Evolutionary conservation across 2,113 vertebrate species (phyloP).

Genomic region (Oryzias melastigma): DNA sequence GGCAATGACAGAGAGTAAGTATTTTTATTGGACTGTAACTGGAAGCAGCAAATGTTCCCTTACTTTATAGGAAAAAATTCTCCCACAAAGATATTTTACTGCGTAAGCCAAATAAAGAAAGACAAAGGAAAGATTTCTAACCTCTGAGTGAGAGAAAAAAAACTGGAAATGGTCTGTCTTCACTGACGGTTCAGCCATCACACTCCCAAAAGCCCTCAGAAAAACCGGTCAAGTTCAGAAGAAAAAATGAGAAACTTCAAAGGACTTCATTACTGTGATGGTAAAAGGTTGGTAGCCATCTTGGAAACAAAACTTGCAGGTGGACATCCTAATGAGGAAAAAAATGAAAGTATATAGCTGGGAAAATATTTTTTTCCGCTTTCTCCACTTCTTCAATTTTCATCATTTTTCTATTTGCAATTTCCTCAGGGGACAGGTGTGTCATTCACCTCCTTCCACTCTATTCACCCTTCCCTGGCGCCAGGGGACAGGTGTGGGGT

Average conservation of each 20-base stretch:
- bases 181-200: neutral
- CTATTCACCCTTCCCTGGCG: slow-evolving; percentile 32
- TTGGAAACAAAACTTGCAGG: neutral
- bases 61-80: slow-evolving; percentile 47
- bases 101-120: slow-evolving; percentile 3
- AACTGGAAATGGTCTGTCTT: slow-evolving; percentile 13
- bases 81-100: slow-evolving; percentile 58
- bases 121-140: slow-evolving; percentile 9
- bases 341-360: neutral
- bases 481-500: slow-evolving; percentile 62
- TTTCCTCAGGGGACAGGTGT: slow-evolving; percentile 53
- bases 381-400: slow-evolving; percentile 12
- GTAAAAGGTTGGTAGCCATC: slow-evolving; percentile 19
- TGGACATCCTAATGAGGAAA: neutral
- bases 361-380: neutral
- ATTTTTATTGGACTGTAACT: slow-evolving; percentile 65
- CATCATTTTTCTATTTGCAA: slow-evolving; percentile 21
- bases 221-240: slow-evolving; percentile 22
- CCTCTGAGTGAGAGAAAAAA: slow-evolving; percentile 5
- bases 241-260: slow-evolving; percentile 28
- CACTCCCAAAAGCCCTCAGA: slow-evolving; percentile 13
- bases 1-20: slow-evolving; percentile 38
- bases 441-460: slow-evolving; percentile 12
- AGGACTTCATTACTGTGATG: slow-evolving; percentile 28
- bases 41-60: slow-evolving; percentile 67